Percentiles rank a stretch among this genome's conserved stretches.
Evolutionary conservation across 2,113 vertebrate genomes (phyloP).

Genomic region (Coturnix japonica): DNA sequence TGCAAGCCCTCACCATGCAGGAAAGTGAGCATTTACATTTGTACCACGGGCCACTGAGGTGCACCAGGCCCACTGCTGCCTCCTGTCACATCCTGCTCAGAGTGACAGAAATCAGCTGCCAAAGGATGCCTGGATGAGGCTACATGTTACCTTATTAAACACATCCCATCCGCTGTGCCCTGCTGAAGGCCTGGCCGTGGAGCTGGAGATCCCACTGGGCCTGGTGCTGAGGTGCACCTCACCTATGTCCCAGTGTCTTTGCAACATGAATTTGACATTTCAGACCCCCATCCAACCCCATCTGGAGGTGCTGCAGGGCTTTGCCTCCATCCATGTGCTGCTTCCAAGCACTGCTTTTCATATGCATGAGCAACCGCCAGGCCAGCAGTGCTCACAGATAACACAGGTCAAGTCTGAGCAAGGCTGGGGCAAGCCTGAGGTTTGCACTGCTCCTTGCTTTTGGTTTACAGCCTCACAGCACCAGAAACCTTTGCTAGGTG

Average conservation of each 20-base stretch:
- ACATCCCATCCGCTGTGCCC: background rate
- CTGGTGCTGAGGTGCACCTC: background rate
- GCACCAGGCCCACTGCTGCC: background rate
- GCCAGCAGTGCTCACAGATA: background rate
- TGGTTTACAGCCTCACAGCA: background rate
- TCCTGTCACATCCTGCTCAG: background rate
- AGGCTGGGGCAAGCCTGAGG: background rate
- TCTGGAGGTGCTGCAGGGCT: background rate
- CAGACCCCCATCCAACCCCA: no score
- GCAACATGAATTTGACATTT: background rate
- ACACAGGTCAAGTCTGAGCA: slow-evolving; percentile 31
- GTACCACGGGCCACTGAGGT: background rate
- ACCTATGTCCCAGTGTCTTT: background rate
- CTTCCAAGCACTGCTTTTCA: background rate
- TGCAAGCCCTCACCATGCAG: background rate
- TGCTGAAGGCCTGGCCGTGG: background rate
- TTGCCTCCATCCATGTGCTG: background rate
- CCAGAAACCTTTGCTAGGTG: background rate
- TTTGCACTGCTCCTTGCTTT: background rate
- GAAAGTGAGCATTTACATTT: background rate
- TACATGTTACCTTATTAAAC: background rate
- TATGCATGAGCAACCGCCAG: background rate
- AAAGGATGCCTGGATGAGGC: background rate
- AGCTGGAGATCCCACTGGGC: no score
- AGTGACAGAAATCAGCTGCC: background rate